phyloP scores from a whole-genome alignment of 2,797 vertebrate genomes.

The Pogoniulus pusillus region DNA sequence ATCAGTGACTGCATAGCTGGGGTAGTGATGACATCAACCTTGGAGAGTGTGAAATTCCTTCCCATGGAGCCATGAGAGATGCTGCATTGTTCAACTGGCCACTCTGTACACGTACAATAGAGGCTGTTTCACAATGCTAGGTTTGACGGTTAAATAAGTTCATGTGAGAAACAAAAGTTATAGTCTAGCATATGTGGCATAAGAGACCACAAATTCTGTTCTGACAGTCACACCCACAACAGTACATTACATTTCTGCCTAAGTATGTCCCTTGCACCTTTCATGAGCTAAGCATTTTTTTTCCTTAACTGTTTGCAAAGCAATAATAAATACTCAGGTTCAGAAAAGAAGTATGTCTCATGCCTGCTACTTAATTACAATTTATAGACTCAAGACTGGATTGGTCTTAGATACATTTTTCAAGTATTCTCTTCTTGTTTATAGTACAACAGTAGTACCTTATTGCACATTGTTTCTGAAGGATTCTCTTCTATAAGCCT shows the following conservation, averaged over 20 bases:
- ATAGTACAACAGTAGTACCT: constrained; percentile 77
- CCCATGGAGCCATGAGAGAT: background rate
- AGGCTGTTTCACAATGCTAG: background rate
- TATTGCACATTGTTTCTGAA: constrained; percentile 78
- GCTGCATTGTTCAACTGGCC: background rate
- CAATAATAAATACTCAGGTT: constrained; percentile 75
- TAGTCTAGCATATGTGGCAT: constrained; percentile 24
- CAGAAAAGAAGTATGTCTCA: constrained; percentile 61
- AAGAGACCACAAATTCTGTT: constrained; percentile 52
- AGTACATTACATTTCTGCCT: constrained; percentile 56
- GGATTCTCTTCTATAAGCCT: constrained; percentile 42
- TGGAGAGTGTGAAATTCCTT: constrained; percentile 29
- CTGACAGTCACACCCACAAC: constrained; percentile 49
- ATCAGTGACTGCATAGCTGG: background rate
- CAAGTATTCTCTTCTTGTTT: constrained; percentile 76
- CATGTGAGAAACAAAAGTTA: background rate
- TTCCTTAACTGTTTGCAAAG: constrained; percentile 67
- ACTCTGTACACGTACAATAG: background rate
- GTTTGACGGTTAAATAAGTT: constrained; percentile 27
- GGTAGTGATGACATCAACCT: background rate
- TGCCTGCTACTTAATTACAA: constrained; percentile 70
- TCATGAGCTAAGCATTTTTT: constrained; percentile 50
- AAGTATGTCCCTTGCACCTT: constrained; percentile 47
- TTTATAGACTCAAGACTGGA: constrained; percentile 69
- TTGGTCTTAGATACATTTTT: constrained; percentile 73